phyloP scores from a whole-genome alignment of 2,888 invertebrate genomes.

The Deilephila porcellus region DNA sequence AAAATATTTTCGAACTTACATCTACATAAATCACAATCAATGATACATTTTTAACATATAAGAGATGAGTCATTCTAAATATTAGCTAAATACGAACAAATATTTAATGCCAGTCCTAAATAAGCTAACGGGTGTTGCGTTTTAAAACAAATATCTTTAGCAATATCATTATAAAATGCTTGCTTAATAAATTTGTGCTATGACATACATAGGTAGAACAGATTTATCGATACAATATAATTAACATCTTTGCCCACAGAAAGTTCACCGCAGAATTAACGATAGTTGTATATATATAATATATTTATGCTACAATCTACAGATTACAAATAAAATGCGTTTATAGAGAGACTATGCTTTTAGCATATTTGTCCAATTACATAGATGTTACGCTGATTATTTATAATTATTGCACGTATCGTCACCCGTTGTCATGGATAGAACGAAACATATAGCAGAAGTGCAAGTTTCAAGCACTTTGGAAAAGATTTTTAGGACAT shows the following conservation, averaged over 20 bases:
- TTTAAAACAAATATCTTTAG: background rate
- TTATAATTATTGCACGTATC: constrained; percentile 10
- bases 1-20: constrained; percentile 1
- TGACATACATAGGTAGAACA: background rate
- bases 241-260: too few relatives aligned
- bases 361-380: background rate
- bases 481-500: background rate
- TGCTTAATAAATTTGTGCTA: background rate
- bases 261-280: too few relatives aligned
- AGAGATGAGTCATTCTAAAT: background rate
- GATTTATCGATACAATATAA: background rate
- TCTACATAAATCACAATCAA: constrained; percentile 11
- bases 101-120: background rate
- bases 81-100: background rate
- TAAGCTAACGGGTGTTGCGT: background rate
- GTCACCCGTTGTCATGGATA: background rate
- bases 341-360: background rate
- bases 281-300: too few relatives aligned
- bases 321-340: background rate
- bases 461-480: background rate
- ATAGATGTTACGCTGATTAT: background rate
- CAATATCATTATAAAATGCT: background rate
- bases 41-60: background rate
- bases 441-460: background rate
- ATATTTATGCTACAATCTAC: too few relatives aligned